A percentile compares a stretch with the other conserved stretches of the same genome.
Conservation (phyloP, 2,797 vertebrate species). For the Rhabdomys pumilio region DNA sequence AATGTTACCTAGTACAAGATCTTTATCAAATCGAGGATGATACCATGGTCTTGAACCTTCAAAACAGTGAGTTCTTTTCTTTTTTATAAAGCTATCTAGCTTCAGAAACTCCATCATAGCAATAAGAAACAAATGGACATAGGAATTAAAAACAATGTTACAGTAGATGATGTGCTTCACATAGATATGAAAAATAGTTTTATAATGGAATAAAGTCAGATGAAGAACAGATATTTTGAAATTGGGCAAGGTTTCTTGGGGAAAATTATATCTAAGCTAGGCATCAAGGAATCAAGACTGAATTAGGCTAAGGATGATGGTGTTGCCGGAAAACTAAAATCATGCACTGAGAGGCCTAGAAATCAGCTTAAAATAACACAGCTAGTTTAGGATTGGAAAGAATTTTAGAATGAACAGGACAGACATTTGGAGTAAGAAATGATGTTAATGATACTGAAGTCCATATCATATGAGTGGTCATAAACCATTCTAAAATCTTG, state of each 20-base stretch:
- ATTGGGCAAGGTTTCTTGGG: background rate
- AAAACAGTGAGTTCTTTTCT: background rate
- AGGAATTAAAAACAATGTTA: background rate
- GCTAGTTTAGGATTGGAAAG: background rate
- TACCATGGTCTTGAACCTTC: background rate
- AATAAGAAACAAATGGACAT: background rate
- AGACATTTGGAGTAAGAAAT: background rate
- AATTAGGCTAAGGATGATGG: background rate
- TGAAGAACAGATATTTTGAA: background rate
- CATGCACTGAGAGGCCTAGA: background rate
- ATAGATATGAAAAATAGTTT: background rate
- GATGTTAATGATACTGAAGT: background rate
- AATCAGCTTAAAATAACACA: background rate
- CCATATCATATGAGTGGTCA: background rate
- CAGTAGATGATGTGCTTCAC: background rate
- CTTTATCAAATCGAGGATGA: background rate
- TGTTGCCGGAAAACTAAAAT: background rate
- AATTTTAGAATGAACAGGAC: background rate
- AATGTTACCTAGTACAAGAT: background rate
- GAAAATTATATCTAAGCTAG: background rate
- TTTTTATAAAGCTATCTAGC: background rate
- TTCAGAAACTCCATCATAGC: background rate
- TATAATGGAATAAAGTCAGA: background rate
- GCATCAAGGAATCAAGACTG: background rate
- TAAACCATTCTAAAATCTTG: background rate